Conservation (phyloP, 2,888 invertebrate genomes). For the Cantharis nigra region DNA sequence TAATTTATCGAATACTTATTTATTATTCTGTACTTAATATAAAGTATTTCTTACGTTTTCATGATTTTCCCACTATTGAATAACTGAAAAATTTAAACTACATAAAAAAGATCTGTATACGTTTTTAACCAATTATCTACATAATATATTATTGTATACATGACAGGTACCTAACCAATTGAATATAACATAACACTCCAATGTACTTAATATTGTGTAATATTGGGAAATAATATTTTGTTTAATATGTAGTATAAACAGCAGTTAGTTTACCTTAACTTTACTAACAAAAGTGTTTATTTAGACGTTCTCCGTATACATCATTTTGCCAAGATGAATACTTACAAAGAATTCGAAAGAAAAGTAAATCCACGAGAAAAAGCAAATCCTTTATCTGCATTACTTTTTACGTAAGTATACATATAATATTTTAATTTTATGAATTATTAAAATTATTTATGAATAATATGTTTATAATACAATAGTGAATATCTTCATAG, state of each 20-base stretch:
- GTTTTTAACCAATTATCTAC: neutral
- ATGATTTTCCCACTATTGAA: neutral
- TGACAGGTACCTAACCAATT: neutral
- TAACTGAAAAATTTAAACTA: neutral
- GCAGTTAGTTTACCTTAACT: neutral
- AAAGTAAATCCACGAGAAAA: conserved; percentile 27
- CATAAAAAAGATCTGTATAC: neutral
- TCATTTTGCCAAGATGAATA: neutral
- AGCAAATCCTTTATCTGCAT: conserved; percentile 24
- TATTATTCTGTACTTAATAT: neutral
- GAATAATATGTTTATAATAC: too few species aligned
- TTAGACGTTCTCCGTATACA: neutral
- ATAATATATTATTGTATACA: too few species aligned
- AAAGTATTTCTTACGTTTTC: neutral
- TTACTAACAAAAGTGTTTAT: neutral
- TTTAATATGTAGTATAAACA: neutral
- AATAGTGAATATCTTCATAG: too few species aligned
- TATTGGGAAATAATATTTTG: neutral
- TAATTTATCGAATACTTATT: too few species aligned
- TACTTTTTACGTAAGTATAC: conserved; percentile 31
- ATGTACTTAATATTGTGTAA: neutral
- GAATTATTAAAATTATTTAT: too few species aligned
- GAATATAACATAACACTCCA: neutral
- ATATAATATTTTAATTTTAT: neutral
- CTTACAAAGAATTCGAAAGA: conserved; percentile 14